Percentiles rank a stretch among this genome's conserved stretches.
These are phyloP conservation scores for Rhinoderma darwinii DNA, from an alignment of 2,113 vertebrate species.

Conservation along the genomic window DNA sequence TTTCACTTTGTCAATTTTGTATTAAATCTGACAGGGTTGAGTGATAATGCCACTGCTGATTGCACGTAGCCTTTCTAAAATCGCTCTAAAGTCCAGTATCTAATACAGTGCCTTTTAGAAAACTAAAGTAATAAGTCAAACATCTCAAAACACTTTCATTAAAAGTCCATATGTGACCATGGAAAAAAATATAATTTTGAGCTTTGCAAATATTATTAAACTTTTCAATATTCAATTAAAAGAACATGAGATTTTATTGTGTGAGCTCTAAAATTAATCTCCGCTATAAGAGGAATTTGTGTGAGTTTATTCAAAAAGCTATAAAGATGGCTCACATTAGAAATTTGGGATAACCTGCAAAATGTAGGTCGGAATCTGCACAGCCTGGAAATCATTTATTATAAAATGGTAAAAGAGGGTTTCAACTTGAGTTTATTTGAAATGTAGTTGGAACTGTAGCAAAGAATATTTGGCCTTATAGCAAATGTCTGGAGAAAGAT, in stretches of 20 bases:
- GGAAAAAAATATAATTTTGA: neutral
- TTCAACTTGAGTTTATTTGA: no score
- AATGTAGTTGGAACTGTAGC: no score
- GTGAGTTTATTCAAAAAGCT: neutral
- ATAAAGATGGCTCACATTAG: neutral
- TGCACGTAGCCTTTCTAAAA: constrained; percentile 33
- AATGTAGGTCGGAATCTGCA: no score
- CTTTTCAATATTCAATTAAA: neutral
- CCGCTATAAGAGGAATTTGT: neutral
- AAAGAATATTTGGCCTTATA: no score
- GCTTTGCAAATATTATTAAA: neutral
- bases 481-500: no score
- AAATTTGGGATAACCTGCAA: no score
- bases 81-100: neutral
- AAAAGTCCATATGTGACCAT: neutral
- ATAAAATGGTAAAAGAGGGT: neutral
- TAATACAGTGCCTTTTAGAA: constrained; percentile 19
- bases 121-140: neutral
- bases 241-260: neutral
- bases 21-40: constrained; percentile 56
- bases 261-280: neutral
- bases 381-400: neutral
- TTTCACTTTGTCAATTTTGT: constrained; percentile 54
- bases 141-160: neutral
- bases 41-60: constrained; percentile 48